Evolutionary conservation across 53 echinoderm and acorn worm species (phyloP).

Genomic region (Henricia sp.): DNA sequence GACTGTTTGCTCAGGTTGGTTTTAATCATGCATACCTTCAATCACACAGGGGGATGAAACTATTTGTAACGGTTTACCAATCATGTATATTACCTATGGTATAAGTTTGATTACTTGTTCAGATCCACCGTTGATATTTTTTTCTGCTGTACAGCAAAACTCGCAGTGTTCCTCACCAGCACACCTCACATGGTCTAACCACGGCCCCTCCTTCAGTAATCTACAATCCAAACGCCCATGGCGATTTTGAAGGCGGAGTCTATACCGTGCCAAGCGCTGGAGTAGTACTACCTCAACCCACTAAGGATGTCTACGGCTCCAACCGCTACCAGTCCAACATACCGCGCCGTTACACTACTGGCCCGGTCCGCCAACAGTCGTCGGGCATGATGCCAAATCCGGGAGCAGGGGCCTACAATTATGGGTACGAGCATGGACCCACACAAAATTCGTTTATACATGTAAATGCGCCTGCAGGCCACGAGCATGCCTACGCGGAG

Average conservation of each 20-base stretch:
- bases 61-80: no score
- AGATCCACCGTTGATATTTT: not conserved
- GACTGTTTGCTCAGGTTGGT: no score
- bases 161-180: not conserved
- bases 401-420: slow-evolving; percentile 12
- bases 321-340: not conserved
- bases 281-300: not conserved
- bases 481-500: slow-evolving; percentile 11
- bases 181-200: no score
- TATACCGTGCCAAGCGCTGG: not conserved
- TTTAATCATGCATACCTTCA: no score
- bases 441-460: no score
- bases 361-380: not conserved
- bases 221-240: not conserved
- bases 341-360: not conserved
- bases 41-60: no score
- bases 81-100: no score
- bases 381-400: not conserved
- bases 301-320: slow-evolving; percentile 16
- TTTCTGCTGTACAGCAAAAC: not conserved
- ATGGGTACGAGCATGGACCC: slow-evolving; percentile 5
- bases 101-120: not conserved
- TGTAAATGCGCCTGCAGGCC: no score
- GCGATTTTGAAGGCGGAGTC: not conserved
- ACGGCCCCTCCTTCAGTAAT: not conserved